Conservation (phyloP, 2,797 vertebrate genomes). For the Gymnothorax reevesii region DNA sequence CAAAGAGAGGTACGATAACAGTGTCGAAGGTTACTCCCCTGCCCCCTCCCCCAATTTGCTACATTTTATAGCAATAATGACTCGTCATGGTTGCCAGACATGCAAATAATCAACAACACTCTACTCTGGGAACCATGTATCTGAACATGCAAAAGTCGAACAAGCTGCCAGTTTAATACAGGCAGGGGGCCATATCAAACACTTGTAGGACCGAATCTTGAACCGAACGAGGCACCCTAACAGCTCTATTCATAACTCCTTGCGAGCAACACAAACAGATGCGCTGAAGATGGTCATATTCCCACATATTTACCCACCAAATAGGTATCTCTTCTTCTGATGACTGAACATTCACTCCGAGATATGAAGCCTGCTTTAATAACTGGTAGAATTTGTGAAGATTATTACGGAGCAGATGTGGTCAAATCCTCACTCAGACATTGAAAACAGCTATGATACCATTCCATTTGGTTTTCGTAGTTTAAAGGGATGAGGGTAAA, state of each 20-base stretch:
- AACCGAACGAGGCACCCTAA: constrained; percentile 41
- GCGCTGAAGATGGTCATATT: neutral
- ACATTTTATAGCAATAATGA: constrained; percentile 61
- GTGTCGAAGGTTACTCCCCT: neutral
- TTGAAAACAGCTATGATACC: constrained; percentile 37
- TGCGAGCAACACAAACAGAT: neutral
- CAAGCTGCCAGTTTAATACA: constrained; percentile 61
- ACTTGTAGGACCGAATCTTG: constrained; percentile 27
- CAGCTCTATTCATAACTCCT: constrained; percentile 9
- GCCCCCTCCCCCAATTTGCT: constrained; percentile 56
- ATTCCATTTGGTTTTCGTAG: neutral
- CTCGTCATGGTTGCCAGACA: constrained; percentile 62
- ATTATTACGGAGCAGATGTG: neutral
- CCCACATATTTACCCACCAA: neutral
- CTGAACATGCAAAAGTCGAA: constrained; percentile 70
- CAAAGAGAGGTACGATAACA: neutral
- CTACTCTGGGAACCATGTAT: constrained; percentile 56
- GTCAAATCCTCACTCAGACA: neutral
- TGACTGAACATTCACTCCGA: neutral
- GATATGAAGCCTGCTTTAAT: constrained; percentile 21
- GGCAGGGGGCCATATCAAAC: constrained; percentile 45
- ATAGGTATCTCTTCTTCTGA: neutral
- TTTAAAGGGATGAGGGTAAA: constrained; percentile 30
- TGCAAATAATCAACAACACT: constrained; percentile 65
- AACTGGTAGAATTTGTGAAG: constrained; percentile 54